Base-by-base conservation (phyloP, 1,140 invertebrate genomes). In the Thaumatotibia leucotreta region DNA sequence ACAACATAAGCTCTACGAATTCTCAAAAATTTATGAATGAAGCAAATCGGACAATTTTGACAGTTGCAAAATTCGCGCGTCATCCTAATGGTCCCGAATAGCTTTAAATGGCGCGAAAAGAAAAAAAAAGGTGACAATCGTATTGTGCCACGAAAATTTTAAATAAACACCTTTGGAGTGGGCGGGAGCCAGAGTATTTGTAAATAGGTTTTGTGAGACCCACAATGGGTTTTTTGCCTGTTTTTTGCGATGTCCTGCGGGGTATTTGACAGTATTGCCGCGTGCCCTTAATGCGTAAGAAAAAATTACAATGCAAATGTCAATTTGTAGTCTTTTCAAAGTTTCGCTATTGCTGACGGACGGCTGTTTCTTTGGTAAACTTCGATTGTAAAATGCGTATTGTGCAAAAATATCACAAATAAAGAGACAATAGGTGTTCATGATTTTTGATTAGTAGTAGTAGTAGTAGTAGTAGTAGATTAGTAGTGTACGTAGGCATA, bases 131-230 rank as follows among this genome's bases (percentile, higher is more conserved):
- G 76, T 85, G 83, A 78, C 84, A 80, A 80, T 77, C 58, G 72
- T 73, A 88, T 89, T 89, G 85, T 89, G 77, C 74, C 70, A 63
- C 74, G 76, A 86, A 86, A 82, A 79, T 88, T 83, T 84, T 83
- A 90, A 88, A 90, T 90, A 90, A 90, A 90, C 86, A 90, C 84
- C 86, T 89, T 89, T 88, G 81, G 84, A 87, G 87, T 89, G 86
- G 87, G 87, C 87, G 87, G 84, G 80, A 78, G 80, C 76, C 72
- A 68, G 79, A 84, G 75, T 90, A 85, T 89, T 89, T 89, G 86
- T 88, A 89, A 89, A 89, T 88, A 88, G 79, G 79, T 84, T 89
- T 88, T 87, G 39, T 84, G 83, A 84, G 29, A 33, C 69, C 76
- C 72, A 82, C 80, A 83, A 86, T 74, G 71, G 74, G 68, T 80